Conservation (phyloP, 2,797 vertebrate species). For the Valencia hispanica region DNA sequence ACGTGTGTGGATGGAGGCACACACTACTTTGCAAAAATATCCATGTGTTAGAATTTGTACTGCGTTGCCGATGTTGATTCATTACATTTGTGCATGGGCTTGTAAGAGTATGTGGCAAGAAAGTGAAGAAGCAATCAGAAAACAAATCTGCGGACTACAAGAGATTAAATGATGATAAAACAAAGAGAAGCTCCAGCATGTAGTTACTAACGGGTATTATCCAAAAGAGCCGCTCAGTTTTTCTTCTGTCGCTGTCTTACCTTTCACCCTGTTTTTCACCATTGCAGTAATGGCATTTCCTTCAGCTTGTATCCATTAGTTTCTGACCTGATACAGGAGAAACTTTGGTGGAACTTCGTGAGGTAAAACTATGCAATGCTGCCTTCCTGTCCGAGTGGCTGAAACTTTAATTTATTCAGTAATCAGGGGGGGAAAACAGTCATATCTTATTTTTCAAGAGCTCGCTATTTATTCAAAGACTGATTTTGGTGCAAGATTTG, state of each 20-base stretch:
- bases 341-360: conserved; percentile 25
- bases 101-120: neutral
- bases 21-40: neutral
- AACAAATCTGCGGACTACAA: neutral
- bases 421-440: conserved; percentile 3
- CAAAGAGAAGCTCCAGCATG: neutral
- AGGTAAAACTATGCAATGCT: conserved; percentile 66
- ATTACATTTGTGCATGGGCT: neutral
- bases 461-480: conserved; percentile 51
- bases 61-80: neutral
- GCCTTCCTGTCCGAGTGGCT: conserved; percentile 20
- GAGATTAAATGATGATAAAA: neutral
- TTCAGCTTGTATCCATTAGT: neutral
- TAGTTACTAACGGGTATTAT: neutral
- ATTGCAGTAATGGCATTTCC: neutral
- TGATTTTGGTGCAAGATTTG: conserved; percentile 7
- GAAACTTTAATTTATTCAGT: neutral
- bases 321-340: conserved; percentile 16
- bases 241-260: neutral
- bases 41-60: neutral
- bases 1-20: neutral
- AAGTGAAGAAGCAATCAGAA: neutral
- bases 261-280: neutral
- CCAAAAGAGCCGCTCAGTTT: neutral
- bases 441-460: conserved; percentile 17